Conservation (phyloP, 2,888 invertebrate species). For the Heliconius cydno region DNA sequence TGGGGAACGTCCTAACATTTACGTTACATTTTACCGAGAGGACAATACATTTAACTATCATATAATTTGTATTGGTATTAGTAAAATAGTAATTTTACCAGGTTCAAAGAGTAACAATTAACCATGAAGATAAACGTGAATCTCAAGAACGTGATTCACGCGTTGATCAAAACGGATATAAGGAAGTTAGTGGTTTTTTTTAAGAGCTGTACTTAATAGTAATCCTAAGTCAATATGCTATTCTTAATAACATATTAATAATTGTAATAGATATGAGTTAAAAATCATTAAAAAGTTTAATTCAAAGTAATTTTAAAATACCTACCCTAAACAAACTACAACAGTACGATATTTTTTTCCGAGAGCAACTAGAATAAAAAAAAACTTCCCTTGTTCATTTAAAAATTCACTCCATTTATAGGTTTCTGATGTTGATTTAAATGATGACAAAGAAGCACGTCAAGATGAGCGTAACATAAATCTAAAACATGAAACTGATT, state of each 20-base stretch:
- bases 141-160: conserved; percentile 2
- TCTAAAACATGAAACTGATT: conserved; percentile 13
- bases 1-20: too few relatives aligned
- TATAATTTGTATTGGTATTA: not conserved
- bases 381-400: not conserved
- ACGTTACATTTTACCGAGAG: not conserved
- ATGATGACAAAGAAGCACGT: conserved; percentile 25
- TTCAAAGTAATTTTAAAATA: too few relatives aligned
- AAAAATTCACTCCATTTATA: not conserved
- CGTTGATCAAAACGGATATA: conserved; percentile 13
- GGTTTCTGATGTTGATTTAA: conserved; percentile 35
- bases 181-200: conserved; percentile 10
- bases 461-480: conserved; percentile 25
- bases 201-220: not conserved
- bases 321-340: too few relatives aligned
- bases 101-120: conserved; percentile 3
- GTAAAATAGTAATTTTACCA: not conserved
- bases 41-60: not conserved
- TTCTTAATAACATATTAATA: not conserved
- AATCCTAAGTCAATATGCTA: not conserved
- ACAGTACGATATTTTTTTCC: too few relatives aligned
- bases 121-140: conserved; percentile 3
- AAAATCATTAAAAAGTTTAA: too few relatives aligned
- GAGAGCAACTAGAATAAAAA: too few relatives aligned
- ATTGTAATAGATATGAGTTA: too few relatives aligned